Conservation (phyloP, 2,888 invertebrate species). For the Unio delphinus region DNA sequence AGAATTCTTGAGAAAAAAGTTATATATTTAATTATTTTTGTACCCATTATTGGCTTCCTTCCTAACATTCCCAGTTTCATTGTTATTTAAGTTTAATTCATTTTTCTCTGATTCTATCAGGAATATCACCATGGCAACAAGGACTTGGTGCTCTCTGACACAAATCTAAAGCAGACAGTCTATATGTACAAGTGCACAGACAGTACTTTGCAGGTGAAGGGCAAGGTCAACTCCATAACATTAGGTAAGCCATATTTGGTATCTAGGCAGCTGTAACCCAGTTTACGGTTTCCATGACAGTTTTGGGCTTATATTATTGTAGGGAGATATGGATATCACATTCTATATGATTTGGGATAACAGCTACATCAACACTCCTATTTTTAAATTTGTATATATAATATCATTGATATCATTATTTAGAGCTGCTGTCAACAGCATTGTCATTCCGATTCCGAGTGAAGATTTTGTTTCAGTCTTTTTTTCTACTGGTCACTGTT, state of each 20-base stretch:
- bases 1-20: too few relatives aligned
- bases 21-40: too few relatives aligned
- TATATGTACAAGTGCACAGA: constrained; percentile 96
- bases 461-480: too few relatives aligned
- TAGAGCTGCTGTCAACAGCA: too few relatives aligned
- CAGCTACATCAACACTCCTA: too few relatives aligned
- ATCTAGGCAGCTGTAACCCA: constrained; percentile 1
- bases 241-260: constrained; percentile 73
- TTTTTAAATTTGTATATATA: too few relatives aligned
- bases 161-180: constrained; percentile 98
- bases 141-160: constrained; percentile 85
- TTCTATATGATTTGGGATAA: too few relatives aligned
- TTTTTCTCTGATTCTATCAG: constrained; percentile 71
- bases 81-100: constrained; percentile 4
- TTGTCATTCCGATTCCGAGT: too few relatives aligned
- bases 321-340: too few relatives aligned
- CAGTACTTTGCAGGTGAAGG: constrained; percentile 82
- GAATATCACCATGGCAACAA: constrained; percentile 93
- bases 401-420: too few relatives aligned
- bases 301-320: not conserved
- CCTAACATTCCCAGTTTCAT: not conserved
- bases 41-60: too few relatives aligned
- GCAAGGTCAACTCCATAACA: constrained; percentile 94
- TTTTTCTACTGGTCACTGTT: too few relatives aligned
- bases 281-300: not conserved